A percentile compares a stretch with the other conserved stretches of the same genome.
Evolutionary conservation across 2,888 invertebrate species (phyloP).

Genomic region (Lasioglossum villosulum): DNA sequence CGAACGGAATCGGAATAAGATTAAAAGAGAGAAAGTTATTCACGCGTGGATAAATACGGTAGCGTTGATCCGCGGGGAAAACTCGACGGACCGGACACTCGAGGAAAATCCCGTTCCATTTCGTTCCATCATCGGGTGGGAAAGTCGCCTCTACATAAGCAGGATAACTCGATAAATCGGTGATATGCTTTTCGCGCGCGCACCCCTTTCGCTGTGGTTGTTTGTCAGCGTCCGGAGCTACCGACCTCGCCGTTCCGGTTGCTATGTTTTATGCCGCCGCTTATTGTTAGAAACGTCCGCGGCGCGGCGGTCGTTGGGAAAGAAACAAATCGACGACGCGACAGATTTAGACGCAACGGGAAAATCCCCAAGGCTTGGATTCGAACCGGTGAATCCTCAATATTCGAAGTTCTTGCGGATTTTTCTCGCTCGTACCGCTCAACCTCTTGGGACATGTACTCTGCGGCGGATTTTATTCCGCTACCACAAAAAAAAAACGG

Average conservation of each 20-base stretch:
- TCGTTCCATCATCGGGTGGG: background rate
- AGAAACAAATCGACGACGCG: slow-evolving; percentile 32
- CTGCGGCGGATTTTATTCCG: background rate
- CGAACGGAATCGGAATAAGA: background rate
- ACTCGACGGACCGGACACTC: background rate
- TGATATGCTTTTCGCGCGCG: slow-evolving; percentile 21
- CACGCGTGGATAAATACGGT: background rate
- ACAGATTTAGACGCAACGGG: slow-evolving; percentile 39
- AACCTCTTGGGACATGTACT: background rate
- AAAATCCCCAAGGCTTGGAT: background rate
- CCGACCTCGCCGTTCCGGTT: slow-evolving; percentile 25
- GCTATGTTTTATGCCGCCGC: slow-evolving; percentile 36
- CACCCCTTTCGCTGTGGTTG: background rate
- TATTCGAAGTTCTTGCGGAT: slow-evolving; percentile 36
- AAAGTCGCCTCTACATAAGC: slow-evolving; percentile 31
- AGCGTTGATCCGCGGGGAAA: no score
- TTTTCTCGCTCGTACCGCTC: background rate
- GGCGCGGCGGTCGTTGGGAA: slow-evolving; percentile 11
- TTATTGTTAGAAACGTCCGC: slow-evolving; percentile 41
- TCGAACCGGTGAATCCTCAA: slow-evolving; percentile 7
- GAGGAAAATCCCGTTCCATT: background rate
- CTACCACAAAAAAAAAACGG: background rate
- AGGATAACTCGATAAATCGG: slow-evolving; percentile 28
- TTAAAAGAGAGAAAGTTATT: background rate
- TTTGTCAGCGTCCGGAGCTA: slow-evolving; percentile 36